These are phyloP conservation scores for Hydrozoanthus gracilis DNA, from an alignment of 92 coral and sea anemone genomes.

Conservation along the genomic window DNA sequence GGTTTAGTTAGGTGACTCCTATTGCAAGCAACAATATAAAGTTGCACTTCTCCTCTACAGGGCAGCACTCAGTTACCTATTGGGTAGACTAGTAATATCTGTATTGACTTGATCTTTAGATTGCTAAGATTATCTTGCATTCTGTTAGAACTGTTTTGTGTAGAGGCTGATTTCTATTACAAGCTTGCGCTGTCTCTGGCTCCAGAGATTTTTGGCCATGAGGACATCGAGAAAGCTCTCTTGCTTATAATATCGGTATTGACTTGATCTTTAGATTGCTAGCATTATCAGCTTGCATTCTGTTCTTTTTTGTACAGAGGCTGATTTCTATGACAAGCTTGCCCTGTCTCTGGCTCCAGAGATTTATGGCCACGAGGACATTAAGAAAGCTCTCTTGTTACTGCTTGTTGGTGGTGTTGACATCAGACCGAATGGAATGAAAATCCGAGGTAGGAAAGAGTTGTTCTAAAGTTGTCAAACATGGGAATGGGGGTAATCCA, in stretches of 20 bases:
- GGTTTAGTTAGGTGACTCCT: too few relatives aligned
- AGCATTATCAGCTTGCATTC: too few relatives aligned
- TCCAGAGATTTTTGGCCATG: constrained; percentile 99
- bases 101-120: too few relatives aligned
- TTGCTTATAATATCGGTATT: background rate
- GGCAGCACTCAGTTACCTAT: too few relatives aligned
- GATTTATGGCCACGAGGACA: constrained; percentile 99
- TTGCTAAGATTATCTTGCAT: too few relatives aligned
- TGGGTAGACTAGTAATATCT: too few relatives aligned
- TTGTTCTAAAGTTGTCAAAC: too few relatives aligned
- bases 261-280: too few relatives aligned
- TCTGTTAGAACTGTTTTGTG: background rate
- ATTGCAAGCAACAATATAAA: too few relatives aligned
- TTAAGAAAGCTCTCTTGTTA: constrained; percentile 90
- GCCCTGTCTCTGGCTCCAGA: constrained; percentile 97
- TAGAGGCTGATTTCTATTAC: constrained; percentile 97
- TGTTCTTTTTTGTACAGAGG: constrained; percentile 51
- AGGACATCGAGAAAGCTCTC: constrained; percentile 95
- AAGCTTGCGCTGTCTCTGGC: constrained; percentile 92
- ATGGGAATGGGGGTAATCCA: too few relatives aligned
- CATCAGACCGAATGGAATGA: constrained; percentile 98
- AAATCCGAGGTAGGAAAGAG: constrained; percentile 82
- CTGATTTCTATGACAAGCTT: constrained; percentile 96
- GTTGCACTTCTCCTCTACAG: too few relatives aligned
- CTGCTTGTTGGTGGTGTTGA: constrained; percentile 98